Base-by-base conservation (phyloP, 2,797 vertebrate genomes). In the Gymnothorax javanicus region DNA sequence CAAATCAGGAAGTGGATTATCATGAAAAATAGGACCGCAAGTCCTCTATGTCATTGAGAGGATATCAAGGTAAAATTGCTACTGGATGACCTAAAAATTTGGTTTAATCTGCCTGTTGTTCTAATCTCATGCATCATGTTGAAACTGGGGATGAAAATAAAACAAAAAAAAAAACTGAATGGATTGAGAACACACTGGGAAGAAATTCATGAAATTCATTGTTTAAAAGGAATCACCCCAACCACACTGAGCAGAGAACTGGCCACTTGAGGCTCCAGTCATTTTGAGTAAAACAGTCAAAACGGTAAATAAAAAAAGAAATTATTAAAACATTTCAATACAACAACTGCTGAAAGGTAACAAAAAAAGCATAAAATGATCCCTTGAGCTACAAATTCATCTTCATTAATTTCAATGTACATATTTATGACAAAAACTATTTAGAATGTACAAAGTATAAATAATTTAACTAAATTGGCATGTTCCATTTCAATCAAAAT, bases 401-500 rank as follows among this genome's bases (percentile, higher is more conserved):
- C 17, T 54, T 56, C 50, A 81, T n/a, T 81, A 20, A 56, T 81
- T 81, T 23, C 77, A 56, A 56, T 81, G 20, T 56, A 77, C 7
- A 56, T 56, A 81, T 81, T 81, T 56, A 54, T 3, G 77, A 81
- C 7, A 79, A 2, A 79, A 54, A 56, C 33, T 77, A 20, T 56
- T 20, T 56, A 54, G 23, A 81, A 52, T 54, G 12, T 50, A 69
- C 17, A 64, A 84, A 57, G 56, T 83, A 60, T 83, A 58, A 83
- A 83, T 83, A 59, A 58, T 20, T 82, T 60, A 58, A 58, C 57
- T 59, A 60, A 82, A 56, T 73, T 71, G 69, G 86, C 83, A 87
- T 58, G 33, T 87, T 84, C 33, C 2, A 56, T 33, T 75, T 82
- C 52, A 54, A 83, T 77, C 71, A 27, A 4, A 50, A 84, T 56